A percentile compares a stretch with the other conserved stretches of the same genome.
Evolutionary conservation across 2,797 vertebrate species (phyloP).

Genomic region (Alauda arvensis): DNA sequence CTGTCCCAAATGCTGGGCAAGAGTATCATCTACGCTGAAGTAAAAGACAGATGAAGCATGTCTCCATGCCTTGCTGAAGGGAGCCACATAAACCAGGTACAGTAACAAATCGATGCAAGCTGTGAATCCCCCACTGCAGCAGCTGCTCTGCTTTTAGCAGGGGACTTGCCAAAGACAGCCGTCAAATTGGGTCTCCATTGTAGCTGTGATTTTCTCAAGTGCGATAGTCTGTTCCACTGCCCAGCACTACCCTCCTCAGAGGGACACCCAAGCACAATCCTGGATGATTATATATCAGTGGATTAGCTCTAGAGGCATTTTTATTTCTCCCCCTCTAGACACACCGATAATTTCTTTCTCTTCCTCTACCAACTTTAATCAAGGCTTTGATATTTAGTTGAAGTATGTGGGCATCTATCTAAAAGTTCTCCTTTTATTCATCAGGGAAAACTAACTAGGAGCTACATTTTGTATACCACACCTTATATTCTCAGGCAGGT

Average conservation of each 20-base stretch:
- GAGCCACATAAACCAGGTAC: not conserved
- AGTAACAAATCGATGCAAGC: not conserved
- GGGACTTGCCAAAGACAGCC: not conserved
- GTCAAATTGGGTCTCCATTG: not conserved
- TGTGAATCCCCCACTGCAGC: not conserved
- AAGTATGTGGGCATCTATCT: not conserved
- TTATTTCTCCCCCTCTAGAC: not conserved
- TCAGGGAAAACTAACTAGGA: not conserved
- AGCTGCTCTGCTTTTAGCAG: not conserved
- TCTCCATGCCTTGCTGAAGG: not conserved
- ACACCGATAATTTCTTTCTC: not conserved
- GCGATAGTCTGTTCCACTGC: not conserved
- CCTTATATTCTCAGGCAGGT: not conserved
- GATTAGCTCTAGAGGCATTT: not conserved
- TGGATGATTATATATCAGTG: not conserved
- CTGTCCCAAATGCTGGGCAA: not conserved
- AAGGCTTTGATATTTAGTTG: not conserved
- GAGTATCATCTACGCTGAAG: rapidly evolving
- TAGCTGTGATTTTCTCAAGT: not conserved
- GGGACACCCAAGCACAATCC: not conserved
- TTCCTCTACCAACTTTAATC: not conserved
- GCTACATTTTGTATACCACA: not conserved
- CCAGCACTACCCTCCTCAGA: not conserved
- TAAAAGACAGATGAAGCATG: not conserved
- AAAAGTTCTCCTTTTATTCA: not conserved